A percentile compares a stretch with the other conserved stretches of the same genome.
Conservation (phyloP, 2,113 vertebrate species). For the Triplophysa rosa region DNA sequence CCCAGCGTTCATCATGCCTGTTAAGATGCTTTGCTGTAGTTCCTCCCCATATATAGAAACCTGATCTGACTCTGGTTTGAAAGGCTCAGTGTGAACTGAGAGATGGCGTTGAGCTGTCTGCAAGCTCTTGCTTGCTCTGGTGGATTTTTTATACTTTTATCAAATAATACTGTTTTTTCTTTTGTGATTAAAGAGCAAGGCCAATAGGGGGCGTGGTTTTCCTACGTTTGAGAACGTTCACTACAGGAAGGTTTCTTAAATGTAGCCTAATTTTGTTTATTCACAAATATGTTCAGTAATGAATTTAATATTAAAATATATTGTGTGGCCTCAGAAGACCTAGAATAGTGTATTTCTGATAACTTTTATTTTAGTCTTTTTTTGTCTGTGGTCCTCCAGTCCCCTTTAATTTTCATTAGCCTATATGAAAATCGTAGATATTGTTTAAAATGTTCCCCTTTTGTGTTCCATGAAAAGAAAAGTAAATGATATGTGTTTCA, state of each 20-base stretch:
- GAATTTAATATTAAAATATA: too few species aligned
- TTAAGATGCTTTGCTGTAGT: slow-evolving; percentile 29
- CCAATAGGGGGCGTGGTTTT: slow-evolving; percentile 31
- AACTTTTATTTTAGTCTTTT: too few species aligned
- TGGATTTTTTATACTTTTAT: not conserved
- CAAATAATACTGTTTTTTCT: not conserved
- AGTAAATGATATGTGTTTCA: too few species aligned
- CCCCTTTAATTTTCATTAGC: too few species aligned
- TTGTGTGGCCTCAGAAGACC: too few species aligned
- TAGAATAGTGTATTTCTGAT: too few species aligned
- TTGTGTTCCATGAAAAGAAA: too few species aligned
- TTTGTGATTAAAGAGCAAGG: not conserved
- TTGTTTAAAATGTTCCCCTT: too few species aligned
- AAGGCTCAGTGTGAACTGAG: slow-evolving; percentile 14
- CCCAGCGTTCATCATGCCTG: slow-evolving; percentile 35
- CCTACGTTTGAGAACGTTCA: not conserved
- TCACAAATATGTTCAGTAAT: too few species aligned
- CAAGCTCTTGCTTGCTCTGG: slow-evolving; percentile 5
- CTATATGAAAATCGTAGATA: too few species aligned
- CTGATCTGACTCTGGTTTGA: slow-evolving; percentile 30
- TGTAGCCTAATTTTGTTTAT: too few species aligned
- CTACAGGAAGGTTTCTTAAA: not conserved
- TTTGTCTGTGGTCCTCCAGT: too few species aligned
- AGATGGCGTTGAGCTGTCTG: not conserved
- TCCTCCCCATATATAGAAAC: slow-evolving; percentile 43